phyloP scores from a whole-genome alignment of 1,140 invertebrate species.

The Oedothorax gibbosus region DNA sequence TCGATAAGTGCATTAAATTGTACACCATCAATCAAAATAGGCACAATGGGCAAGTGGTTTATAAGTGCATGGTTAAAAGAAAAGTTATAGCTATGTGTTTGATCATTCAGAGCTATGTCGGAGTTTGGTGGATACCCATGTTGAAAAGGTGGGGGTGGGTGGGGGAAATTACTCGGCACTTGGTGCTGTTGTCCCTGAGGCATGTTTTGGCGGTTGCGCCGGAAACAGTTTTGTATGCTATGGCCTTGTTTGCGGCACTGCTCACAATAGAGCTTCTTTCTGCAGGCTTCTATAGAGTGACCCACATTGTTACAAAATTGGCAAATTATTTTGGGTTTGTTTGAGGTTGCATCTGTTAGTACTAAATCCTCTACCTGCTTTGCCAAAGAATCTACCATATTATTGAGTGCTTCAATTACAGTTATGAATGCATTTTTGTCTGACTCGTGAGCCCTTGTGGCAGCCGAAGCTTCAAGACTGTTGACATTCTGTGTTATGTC shows the following conservation, averaged over 20 bases:
- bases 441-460: neutral
- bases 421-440: neutral
- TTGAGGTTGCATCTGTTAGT: neutral
- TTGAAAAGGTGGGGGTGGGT: neutral
- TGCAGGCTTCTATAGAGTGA: too few relatives aligned
- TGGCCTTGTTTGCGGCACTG: too few relatives aligned
- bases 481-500: neutral
- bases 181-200: neutral
- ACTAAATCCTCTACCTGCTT: neutral
- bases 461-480: neutral
- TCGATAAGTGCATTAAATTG: neutral
- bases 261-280: too few relatives aligned
- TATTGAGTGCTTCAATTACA: neutral
- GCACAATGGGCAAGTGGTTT: neutral
- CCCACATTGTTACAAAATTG: too few relatives aligned
- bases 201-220: too few relatives aligned
- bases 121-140: neutral
- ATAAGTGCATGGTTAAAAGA: neutral
- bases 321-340: neutral
- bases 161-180: neutral
- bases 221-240: too few relatives aligned
- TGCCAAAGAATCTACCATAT: neutral
- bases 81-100: neutral
- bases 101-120: neutral
- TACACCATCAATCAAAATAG: neutral